Base-by-base conservation (phyloP, 2,797 vertebrate species). In the Danio jaintianensis region DNA sequence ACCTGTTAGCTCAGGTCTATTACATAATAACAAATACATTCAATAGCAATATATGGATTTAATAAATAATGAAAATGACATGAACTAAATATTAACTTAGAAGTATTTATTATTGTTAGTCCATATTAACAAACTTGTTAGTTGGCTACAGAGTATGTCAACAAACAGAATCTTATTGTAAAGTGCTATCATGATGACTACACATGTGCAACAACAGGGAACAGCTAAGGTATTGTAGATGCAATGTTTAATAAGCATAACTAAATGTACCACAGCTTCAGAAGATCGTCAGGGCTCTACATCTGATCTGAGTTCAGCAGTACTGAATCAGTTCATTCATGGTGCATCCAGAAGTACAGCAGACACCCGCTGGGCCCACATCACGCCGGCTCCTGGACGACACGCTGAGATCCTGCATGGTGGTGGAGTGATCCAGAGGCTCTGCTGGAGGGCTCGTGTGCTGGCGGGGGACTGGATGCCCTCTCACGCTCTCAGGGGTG, bases 321-420 rank as follows among this genome's bases (percentile, higher is more conserved):
- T 94, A 94, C 82, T 94, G 92, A 80, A 92, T 92, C 71, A 94
- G 83, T 79, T 95, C 94, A 64, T 83, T 92, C 82, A 92, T 86
- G 79, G 91, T 95, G 86, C 95, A 95, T 66, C 94, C 93, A 18
- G 86, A 90, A 84, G 92, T 89, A n/a, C 94, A 96, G 86, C 94
- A 95, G 75, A 93, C 85, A 5, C 94, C 92, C 0, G 93, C 90
- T 40, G 83, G 90, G 6, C 78, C 89, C 2, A 78, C 85, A 73
- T 88, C 89, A 72, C 83, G 89, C 45, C 80, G 68, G 71, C 45
- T 48, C 56, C 91, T 87, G 15, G 83, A 77, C 36, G 88, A 83
- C 73, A 72, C 1, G 0, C 72, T 83, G 64, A 81, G 68, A 86
- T 81, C 88, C 67, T 83, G 87, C 83, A 80, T 70, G 73, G 67